These are phyloP conservation scores for Dipodomys stephensi DNA, from an alignment of 2,113 vertebrate genomes.

Conservation along the genomic window DNA sequence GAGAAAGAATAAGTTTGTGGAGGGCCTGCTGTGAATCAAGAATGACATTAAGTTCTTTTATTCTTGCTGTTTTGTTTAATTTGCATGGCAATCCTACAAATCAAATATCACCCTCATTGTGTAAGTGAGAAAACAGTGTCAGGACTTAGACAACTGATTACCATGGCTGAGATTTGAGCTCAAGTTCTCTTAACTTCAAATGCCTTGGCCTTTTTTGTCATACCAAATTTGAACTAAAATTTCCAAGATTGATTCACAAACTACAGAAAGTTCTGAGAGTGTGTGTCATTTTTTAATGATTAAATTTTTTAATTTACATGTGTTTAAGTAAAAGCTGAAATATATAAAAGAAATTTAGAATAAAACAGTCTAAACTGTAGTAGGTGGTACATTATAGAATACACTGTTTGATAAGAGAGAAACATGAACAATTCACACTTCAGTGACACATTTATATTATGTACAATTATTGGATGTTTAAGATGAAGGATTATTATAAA, in stretches of 20 bases:
- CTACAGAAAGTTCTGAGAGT: not conserved
- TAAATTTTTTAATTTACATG: not conserved
- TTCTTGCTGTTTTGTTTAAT: not conserved
- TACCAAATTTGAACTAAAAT: slow-evolving; percentile 13
- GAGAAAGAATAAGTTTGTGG: not conserved
- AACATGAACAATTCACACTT: not conserved
- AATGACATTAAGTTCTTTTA: not conserved
- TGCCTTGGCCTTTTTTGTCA: not conserved
- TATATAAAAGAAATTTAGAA: not conserved
- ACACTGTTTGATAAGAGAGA: slow-evolving; percentile 3
- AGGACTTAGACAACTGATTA: not conserved
- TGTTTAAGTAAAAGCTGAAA: not conserved
- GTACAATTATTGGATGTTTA: not conserved
- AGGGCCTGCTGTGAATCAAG: not conserved
- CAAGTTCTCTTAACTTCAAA: slow-evolving; percentile 8
- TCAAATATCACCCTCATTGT: not conserved
- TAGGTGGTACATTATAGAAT: not conserved
- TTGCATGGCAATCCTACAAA: not conserved
- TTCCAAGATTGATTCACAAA: not conserved
- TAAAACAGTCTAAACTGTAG: not conserved
- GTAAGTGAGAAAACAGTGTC: not conserved
- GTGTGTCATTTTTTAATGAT: not conserved
- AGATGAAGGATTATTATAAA: not conserved
- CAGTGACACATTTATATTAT: not conserved
- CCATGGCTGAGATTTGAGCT: not conserved